Base-by-base conservation (phyloP, 2,797 vertebrate genomes). In the Zenarchopterus dispar region DNA sequence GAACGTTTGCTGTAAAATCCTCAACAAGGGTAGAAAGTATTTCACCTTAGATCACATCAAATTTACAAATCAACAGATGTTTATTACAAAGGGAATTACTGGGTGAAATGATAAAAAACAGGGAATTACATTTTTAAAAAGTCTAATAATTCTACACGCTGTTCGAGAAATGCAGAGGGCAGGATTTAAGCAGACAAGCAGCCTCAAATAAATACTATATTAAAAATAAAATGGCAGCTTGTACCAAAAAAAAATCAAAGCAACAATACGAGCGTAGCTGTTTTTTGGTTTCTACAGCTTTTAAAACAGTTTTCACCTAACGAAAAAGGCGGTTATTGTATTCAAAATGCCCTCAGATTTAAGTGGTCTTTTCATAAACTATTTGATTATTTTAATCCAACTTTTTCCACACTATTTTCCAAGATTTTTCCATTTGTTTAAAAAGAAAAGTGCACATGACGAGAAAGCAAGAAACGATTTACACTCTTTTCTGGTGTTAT, bases 341-440 rank as follows among this genome's bases (percentile, higher is more conserved):
- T 24, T 19, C 3, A 55, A 75, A 84, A 70, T 54, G 43, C 41
- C 24, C 16, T 0, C 0, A 41, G 48, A 61, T 69, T 61, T 66
- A 75, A 62, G 70, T 9, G 15, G 41, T 36, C 0, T 1, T 19
- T 56, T 18, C 10, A 51, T 2, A 0, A 5, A 1, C 57, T 45
- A 1, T 1, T 46, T 5, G 13, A 11, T 3, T 2, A 22, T n/a
- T 36, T 8, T 22, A 10, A 49, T 1, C 24, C 0, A n/a, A 13
- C 68, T 59, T 19, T 69, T 53, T 56, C 7, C 21, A 39, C 2
- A 2, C 3, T 19, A 23, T 56, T 74, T 68, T 24, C 0, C 11
- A 53, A 13, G 41, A 77, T 62, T 53, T 33, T 3, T 28, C 5
- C 9, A 36, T 13, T 36, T 11, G 9, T 36, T 10, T 10, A 36